phyloP scores from a whole-genome alignment of 2,888 invertebrate species.

The Eupelmus urozonus region DNA sequence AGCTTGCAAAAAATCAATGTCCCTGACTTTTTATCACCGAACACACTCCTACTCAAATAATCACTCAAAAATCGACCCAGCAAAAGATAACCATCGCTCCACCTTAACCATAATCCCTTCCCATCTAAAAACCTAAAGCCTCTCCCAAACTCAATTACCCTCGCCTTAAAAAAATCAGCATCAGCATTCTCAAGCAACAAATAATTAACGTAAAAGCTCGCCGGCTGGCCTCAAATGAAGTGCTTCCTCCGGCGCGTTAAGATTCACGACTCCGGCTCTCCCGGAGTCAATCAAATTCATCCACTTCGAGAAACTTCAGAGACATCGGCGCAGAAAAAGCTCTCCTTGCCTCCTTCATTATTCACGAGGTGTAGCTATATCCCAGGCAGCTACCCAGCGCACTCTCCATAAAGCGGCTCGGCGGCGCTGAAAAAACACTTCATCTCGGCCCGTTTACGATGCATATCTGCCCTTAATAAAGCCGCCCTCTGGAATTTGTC shows the following conservation, averaged over 20 bases:
- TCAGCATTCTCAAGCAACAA: not conserved
- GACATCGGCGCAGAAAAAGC: constrained; percentile 26
- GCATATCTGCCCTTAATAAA: constrained; percentile 27
- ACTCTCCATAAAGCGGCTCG: too few species aligned
- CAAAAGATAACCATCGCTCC: too few species aligned
- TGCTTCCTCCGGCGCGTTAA: constrained; percentile 1
- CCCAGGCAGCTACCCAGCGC: not conserved
- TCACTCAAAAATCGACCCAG: too few species aligned
- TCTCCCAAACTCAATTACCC: too few species aligned
- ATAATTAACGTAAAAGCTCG: not conserved
- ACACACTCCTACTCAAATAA: too few species aligned
- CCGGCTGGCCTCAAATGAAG: not conserved
- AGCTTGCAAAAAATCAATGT: too few species aligned
- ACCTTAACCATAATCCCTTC: too few species aligned
- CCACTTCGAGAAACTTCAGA: constrained; percentile 20
- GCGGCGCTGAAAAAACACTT: too few species aligned
- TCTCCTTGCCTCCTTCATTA: constrained; percentile 22
- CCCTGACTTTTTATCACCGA: too few species aligned
- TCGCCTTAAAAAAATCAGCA: too few species aligned
- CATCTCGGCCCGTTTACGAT: constrained; percentile 1
- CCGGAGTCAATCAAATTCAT: constrained; percentile 45
- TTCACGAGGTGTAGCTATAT: constrained; percentile 17
- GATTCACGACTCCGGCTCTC: not conserved
- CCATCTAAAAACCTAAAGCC: too few species aligned
- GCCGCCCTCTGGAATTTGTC: constrained; percentile 12